Evolutionary conservation across 2,888 invertebrate species (phyloP).

Genomic region (Chrysomela aeneicollis): DNA sequence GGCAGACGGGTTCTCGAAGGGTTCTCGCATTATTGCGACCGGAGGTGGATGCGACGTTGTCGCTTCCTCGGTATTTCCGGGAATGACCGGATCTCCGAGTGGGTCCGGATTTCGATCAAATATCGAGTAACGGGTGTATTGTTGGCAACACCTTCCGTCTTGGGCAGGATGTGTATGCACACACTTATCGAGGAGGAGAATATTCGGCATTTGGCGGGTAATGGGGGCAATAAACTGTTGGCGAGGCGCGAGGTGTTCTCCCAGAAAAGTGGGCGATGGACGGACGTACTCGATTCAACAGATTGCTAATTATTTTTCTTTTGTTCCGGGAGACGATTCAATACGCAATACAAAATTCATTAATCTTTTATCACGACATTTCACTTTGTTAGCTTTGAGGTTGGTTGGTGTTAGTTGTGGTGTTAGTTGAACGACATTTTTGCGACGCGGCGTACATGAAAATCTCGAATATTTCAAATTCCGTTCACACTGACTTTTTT

Average conservation of each 20-base stretch:
- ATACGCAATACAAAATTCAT: too few species aligned
- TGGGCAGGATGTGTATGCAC: constrained; percentile 23
- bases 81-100: not conserved
- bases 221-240: constrained; percentile 28
- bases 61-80: not conserved
- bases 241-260: constrained; percentile 13
- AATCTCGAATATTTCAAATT: too few species aligned
- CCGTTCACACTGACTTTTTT: too few species aligned
- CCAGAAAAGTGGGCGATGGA: constrained; percentile 16
- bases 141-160: not conserved
- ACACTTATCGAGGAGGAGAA: constrained; percentile 9
- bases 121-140: not conserved
- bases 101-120: not conserved
- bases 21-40: constrained; percentile 30
- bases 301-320: constrained; percentile 6
- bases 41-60: constrained; percentile 18
- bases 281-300: constrained; percentile 12
- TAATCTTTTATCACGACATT: too few species aligned
- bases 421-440: too few species aligned
- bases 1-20: constrained; percentile 47
- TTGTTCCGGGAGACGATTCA: not conserved
- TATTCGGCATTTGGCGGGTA: constrained; percentile 17
- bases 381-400: too few species aligned
- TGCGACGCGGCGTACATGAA: too few species aligned
- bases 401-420: too few species aligned